Conservation (phyloP, 2,888 invertebrate species). For the Azorinus chamasolen region DNA sequence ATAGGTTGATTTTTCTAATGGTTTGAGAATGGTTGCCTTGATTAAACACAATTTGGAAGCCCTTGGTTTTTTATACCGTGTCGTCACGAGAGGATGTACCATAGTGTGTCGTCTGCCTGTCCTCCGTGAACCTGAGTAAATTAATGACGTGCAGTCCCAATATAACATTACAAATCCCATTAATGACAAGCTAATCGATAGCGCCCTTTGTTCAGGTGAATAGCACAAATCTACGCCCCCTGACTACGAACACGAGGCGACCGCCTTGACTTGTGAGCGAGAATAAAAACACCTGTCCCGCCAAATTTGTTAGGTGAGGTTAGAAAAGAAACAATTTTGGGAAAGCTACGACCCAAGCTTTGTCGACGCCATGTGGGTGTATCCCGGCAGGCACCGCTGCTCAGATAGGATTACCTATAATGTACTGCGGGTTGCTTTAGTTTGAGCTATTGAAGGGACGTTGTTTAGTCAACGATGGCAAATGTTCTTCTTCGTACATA, state of each 20-base stretch:
- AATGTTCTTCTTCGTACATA: no score
- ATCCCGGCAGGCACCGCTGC: no score
- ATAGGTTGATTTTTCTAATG: no score
- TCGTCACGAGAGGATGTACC: conserved; percentile 19
- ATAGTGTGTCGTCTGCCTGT: conserved; percentile 33
- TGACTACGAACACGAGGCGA: conserved; percentile 36
- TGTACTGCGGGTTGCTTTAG: no score
- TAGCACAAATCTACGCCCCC: conserved; percentile 47
- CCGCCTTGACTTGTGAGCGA: conserved; percentile 28
- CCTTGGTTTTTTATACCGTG: neutral
- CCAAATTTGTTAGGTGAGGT: conserved; percentile 44
- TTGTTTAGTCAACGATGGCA: no score
- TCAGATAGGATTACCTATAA: no score
- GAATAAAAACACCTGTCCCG: conserved; percentile 60
- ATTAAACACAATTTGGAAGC: no score
- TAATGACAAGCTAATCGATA: conserved; percentile 51
- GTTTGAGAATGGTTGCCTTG: no score
- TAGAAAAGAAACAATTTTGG: conserved; percentile 54
- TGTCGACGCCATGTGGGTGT: no score
- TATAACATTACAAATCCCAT: conserved; percentile 45
- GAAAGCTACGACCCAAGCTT: neutral
- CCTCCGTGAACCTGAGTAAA: conserved; percentile 31
- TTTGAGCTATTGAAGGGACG: no score
- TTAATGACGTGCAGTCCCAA: conserved; percentile 20
- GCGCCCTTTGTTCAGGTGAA: conserved; percentile 45